Base-by-base conservation (phyloP, 2,113 vertebrate genomes). In the Patagioenas fasciata region DNA sequence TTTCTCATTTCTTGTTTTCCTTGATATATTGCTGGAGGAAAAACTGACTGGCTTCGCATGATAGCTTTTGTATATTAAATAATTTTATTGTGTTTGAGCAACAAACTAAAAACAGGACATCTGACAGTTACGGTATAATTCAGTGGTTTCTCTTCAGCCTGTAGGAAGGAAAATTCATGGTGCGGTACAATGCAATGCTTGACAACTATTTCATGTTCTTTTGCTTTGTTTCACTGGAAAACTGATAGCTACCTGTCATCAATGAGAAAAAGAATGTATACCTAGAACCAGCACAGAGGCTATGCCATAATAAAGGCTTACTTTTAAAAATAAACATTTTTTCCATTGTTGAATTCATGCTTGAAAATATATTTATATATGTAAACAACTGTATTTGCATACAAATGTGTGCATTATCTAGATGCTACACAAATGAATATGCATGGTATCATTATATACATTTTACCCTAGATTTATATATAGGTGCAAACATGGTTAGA, bases 31-130 rank as follows among this genome's bases (percentile, higher is more conserved):
- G 64, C 92, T 96, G 84, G 86, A 96, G 86, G 96, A 91, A 91
- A 97, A 91, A 85, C 29, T 23, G 5, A 85, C 95, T 95, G 87
- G 93, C 87, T 91, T 83, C 7, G 0, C 95, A 78, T 78, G 95
- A 90, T 95, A 89, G 85, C 85, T 86, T 97, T 93, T 97, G 97
- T 97, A 96, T 94, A 95, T 97, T 96, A 97, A 97, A 96, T 96
- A 96, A 94, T 88, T 96, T 95, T 84, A 89, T 92, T 95, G 94
- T 97, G 92, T 97, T 97, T 97, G 95, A 96, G 91, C 96, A 97
- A 97, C 93, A 98, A 97, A 97, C 91, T 92, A 65, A 94, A 97
- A 97, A 83, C 95, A 95, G 89, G 93, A 80, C 10, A 4, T 77
- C 93, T 97, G 91, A 97, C 89, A 94, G 92, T 88, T 95, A 80